A percentile compares a stretch with the other conserved stretches of the same genome.
Conservation (phyloP, 2,888 invertebrate genomes). For the Agrochola litura region DNA sequence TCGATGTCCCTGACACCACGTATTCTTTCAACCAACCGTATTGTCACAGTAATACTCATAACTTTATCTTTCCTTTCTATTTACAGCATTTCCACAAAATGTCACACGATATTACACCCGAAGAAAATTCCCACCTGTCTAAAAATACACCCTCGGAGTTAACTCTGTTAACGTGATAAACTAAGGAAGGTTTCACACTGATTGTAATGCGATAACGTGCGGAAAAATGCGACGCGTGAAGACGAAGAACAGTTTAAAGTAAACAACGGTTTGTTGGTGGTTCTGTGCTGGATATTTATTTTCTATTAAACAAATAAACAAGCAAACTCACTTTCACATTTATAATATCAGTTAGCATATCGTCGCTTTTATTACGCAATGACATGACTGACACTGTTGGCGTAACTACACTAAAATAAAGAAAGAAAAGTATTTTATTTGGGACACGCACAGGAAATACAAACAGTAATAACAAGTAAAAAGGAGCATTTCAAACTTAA, state of each 20-base stretch:
- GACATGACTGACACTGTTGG: too few species aligned
- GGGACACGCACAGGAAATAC: too few species aligned
- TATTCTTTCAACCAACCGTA: not conserved
- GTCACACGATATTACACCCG: conserved; percentile 23
- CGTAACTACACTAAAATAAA: too few species aligned
- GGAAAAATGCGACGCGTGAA: conserved; percentile 12
- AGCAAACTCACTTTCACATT: too few species aligned
- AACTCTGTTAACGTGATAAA: conserved; percentile 36
- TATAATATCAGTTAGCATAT: too few species aligned
- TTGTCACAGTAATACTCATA: not conserved
- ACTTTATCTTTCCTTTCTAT: not conserved
- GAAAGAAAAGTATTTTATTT: too few species aligned
- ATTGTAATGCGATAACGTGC: conserved; percentile 51
- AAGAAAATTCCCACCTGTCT: conserved; percentile 37
- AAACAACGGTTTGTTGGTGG: conserved; percentile 1
- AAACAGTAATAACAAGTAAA: too few species aligned
- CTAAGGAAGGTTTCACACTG: conserved; percentile 36
- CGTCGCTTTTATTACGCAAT: too few species aligned
- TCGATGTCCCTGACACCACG: too few species aligned
- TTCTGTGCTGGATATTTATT: not conserved
- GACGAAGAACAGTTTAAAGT: not conserved
- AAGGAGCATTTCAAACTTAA: too few species aligned
- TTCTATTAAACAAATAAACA: too few species aligned
- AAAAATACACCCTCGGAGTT: conserved; percentile 33
- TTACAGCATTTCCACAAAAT: conserved; percentile 1